phyloP scores from a whole-genome alignment of 2,888 invertebrate genomes.

The Drosophila meridiana region DNA sequence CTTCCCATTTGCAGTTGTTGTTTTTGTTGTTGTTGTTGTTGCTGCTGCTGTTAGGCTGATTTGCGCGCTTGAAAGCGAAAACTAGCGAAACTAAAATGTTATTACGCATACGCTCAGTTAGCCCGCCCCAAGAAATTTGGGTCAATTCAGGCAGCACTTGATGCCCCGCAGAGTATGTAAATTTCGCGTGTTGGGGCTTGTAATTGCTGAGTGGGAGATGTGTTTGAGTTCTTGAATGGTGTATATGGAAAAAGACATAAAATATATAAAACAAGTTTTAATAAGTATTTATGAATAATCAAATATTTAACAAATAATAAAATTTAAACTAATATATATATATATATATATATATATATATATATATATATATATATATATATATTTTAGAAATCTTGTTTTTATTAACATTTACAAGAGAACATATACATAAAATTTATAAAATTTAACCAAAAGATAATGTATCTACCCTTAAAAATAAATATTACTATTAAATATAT shows the following conservation, averaged over 20 bases:
- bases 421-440: too few relatives aligned
- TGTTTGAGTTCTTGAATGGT: too few relatives aligned
- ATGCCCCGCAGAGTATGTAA: not conserved
- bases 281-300: too few relatives aligned
- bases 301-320: too few relatives aligned
- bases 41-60: constrained; percentile 52
- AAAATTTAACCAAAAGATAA: too few relatives aligned
- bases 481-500: not conserved
- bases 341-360: too few relatives aligned
- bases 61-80: constrained; percentile 79
- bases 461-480: too few relatives aligned
- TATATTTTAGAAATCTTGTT: not conserved
- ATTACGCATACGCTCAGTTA: constrained; percentile 77
- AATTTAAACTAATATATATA: too few relatives aligned
- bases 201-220: not conserved
- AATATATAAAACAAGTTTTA: too few relatives aligned
- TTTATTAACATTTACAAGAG: not conserved
- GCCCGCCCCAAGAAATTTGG: constrained; percentile 60
- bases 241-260: too few relatives aligned
- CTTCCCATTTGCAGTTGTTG: constrained; percentile 13
- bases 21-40: constrained; percentile 26
- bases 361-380: too few relatives aligned
- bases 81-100: constrained; percentile 77
- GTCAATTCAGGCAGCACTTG: constrained; percentile 58
- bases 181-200: not conserved